phyloP scores from a whole-genome alignment of 2,797 vertebrate species.

The Sitta carolinensis region DNA sequence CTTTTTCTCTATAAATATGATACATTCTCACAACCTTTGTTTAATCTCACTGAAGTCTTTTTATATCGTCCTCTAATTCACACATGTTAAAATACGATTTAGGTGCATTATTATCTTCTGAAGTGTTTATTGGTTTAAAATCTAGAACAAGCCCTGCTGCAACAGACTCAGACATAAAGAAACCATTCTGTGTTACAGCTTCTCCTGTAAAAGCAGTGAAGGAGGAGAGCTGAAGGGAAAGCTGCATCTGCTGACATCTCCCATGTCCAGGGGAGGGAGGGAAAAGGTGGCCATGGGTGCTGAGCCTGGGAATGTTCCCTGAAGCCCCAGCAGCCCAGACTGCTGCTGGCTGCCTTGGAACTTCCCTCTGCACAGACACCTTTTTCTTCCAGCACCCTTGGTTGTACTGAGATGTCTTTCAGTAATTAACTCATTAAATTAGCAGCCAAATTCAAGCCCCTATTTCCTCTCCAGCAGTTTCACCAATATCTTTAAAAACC shows the following conservation, averaged over 20 bases:
- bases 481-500: not conserved
- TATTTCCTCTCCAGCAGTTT: not conserved
- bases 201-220: constrained; percentile 19
- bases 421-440: not conserved
- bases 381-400: not conserved
- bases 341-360: not conserved
- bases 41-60: not conserved
- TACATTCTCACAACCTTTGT: not conserved
- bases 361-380: not conserved
- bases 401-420: not conserved
- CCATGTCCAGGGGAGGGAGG: not conserved
- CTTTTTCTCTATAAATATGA: not conserved
- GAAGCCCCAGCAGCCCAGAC: not conserved
- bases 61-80: constrained; percentile 24
- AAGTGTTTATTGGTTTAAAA: not conserved
- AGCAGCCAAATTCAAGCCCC: not conserved
- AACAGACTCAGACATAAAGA: constrained; percentile 12
- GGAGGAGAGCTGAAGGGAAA: not conserved
- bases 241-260: constrained; percentile 1
- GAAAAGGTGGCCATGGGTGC: not conserved
- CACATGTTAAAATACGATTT: not conserved
- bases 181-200: not conserved
- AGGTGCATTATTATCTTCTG: not conserved
- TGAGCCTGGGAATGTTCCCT: not conserved
- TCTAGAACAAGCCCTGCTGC: not conserved